These are phyloP conservation scores for Diachrysia chrysitis DNA, from an alignment of 2,888 invertebrate species.

Conservation along the genomic window DNA sequence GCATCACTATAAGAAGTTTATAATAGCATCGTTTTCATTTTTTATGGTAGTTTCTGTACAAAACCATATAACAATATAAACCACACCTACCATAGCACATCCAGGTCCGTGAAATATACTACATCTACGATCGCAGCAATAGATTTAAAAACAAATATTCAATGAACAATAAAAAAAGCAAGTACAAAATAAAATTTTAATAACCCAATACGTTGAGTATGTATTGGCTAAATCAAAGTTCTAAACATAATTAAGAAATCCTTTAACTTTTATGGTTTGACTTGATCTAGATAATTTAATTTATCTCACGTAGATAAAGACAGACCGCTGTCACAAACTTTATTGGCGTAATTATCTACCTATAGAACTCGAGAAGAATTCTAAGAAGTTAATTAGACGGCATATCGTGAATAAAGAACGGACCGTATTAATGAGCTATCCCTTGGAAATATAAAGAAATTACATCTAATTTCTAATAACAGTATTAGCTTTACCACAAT, in stretches of 20 bases:
- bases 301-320: conserved; percentile 7
- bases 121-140: too few species aligned
- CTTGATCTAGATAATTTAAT: conserved; percentile 11
- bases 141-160: too few species aligned
- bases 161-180: conserved; percentile 8
- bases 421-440: not conserved
- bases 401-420: not conserved
- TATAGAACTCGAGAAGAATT: not conserved
- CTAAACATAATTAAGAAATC: conserved; percentile 6
- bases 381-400: conserved; percentile 6
- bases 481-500: not conserved
- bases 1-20: too few species aligned
- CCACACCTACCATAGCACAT: too few species aligned
- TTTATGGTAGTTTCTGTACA: too few species aligned
- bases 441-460: not conserved
- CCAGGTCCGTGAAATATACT: too few species aligned
- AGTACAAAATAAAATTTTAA: too few species aligned
- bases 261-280: conserved; percentile 10
- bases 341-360: conserved; percentile 8
- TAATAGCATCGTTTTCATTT: too few species aligned
- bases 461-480: not conserved
- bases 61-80: too few species aligned
- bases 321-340: conserved; percentile 6
- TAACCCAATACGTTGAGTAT: too few species aligned
- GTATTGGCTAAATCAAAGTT: conserved; percentile 9